Base-by-base conservation (phyloP, 2,113 vertebrate genomes). In the Baryphthengus martii region DNA sequence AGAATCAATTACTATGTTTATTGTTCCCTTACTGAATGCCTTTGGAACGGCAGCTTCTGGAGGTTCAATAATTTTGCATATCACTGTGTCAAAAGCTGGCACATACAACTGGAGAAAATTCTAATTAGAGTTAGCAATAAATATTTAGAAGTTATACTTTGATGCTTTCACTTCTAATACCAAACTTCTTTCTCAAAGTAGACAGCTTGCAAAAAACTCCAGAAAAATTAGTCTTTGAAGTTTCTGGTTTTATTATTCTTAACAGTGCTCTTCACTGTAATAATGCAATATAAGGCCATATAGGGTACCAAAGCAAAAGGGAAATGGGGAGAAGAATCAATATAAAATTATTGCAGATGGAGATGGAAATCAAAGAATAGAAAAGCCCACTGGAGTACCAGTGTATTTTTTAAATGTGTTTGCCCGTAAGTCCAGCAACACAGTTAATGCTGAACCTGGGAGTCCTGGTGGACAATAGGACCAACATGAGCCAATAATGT, bases 11-110 rank as follows among this genome's bases (percentile, higher is more conserved):
- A 90, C 37, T 78, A 39, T 35, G 8, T 53, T 35, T 26, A 92
- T 81, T 90, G 31, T 75, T 88, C 65, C 40, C 78, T 85, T 35
- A 80, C 14, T 73, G 39, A 92, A 90, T 76, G 45, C 15, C 21
- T 92, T 95, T 47, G 90, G 68, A 95, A 93, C 88, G 62, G 37
- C 62, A 80, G 79, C 47, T 95, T 94, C 77, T 78, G 31, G 35
- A 56, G 31, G 72, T 68, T 90, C 72, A 90, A 62, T 90, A 85
- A 84, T 85, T 71, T 84, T 67, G 59, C 40, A 40, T 65, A 95
- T 58, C 56, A 71, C 29, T 91, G 61, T 66, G 70, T 91, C 67
- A 83, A 85, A 93, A 86, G 44, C 47, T 93, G 68, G 52, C 47
- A 80, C 26, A 68, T 18, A 65, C 11, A 89, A 82, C 44, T 59